Conservation (phyloP, 2,888 invertebrate genomes). For the Pseudoips prasinana region DNA sequence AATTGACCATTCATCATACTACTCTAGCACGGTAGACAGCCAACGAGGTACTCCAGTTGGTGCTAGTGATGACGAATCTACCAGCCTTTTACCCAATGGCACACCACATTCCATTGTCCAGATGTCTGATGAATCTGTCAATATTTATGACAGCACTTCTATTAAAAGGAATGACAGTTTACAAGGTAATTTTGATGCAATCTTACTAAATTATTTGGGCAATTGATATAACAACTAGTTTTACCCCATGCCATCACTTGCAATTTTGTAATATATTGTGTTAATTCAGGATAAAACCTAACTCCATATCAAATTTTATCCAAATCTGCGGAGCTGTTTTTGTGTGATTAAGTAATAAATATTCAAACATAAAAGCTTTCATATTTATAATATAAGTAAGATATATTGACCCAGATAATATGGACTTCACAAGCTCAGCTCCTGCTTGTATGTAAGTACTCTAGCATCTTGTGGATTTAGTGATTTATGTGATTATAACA, state of each 20-base stretch:
- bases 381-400: too few species aligned
- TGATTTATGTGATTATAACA: too few species aligned
- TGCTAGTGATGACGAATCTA: conserved; percentile 78
- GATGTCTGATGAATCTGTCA: conserved; percentile 78
- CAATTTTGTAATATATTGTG: not conserved
- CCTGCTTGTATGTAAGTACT: too few species aligned
- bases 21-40: conserved; percentile 53
- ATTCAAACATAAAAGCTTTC: too few species aligned
- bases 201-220: conserved; percentile 2
- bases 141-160: conserved; percentile 68
- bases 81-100: conserved; percentile 70
- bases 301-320: too few species aligned
- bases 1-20: conserved; percentile 59
- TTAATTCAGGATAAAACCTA: too few species aligned
- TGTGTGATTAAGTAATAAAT: too few species aligned
- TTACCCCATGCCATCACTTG: not conserved
- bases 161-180: conserved; percentile 69
- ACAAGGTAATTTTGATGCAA: conserved; percentile 52
- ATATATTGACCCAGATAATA: too few species aligned
- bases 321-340: too few species aligned
- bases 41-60: conserved; percentile 73
- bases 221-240: not conserved
- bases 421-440: too few species aligned
- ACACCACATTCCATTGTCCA: conserved; percentile 87
- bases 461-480: too few species aligned